These are phyloP conservation scores for Leptura quadrifasciata DNA, from an alignment of 2,888 invertebrate species.

Conservation along the genomic window DNA sequence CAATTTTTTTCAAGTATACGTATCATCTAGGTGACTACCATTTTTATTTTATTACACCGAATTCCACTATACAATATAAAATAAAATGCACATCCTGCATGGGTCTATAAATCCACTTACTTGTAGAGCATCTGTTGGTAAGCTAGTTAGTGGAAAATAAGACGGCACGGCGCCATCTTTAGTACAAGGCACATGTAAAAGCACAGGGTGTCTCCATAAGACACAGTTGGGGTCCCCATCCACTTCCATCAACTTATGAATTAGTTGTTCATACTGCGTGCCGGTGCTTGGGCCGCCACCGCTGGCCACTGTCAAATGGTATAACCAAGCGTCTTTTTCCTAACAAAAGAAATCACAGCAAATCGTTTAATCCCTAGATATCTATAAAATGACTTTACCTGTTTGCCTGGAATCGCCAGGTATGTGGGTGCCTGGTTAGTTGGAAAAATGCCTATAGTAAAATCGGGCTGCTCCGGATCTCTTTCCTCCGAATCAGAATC, in stretches of 20 bases:
- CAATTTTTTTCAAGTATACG: too few relatives aligned
- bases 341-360: conserved; percentile 52
- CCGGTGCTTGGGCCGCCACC: conserved; percentile 94
- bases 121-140: conserved; percentile 91
- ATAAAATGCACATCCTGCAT: too few relatives aligned
- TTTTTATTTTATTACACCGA: too few relatives aligned
- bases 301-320: conserved; percentile 92
- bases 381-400: conserved; percentile 68
- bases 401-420: conserved; percentile 91
- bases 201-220: conserved; percentile 93
- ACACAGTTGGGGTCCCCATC: conserved; percentile 95
- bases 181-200: conserved; percentile 83
- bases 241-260: conserved; percentile 97
- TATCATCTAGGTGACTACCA: too few relatives aligned
- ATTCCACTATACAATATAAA: too few relatives aligned
- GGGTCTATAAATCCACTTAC: conserved; percentile 53
- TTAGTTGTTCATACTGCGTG: conserved; percentile 96
- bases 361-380: not conserved
- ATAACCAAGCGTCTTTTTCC: conserved; percentile 93
- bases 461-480: conserved; percentile 84
- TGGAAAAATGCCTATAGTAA: conserved; percentile 95
- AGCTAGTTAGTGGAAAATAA: conserved; percentile 89
- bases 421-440: conserved; percentile 96
- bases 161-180: conserved; percentile 88
- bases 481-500: conserved; percentile 94